These are phyloP conservation scores for Hiodon tergisus DNA, from an alignment of 2,113 vertebrate genomes.

Conservation along the genomic window DNA sequence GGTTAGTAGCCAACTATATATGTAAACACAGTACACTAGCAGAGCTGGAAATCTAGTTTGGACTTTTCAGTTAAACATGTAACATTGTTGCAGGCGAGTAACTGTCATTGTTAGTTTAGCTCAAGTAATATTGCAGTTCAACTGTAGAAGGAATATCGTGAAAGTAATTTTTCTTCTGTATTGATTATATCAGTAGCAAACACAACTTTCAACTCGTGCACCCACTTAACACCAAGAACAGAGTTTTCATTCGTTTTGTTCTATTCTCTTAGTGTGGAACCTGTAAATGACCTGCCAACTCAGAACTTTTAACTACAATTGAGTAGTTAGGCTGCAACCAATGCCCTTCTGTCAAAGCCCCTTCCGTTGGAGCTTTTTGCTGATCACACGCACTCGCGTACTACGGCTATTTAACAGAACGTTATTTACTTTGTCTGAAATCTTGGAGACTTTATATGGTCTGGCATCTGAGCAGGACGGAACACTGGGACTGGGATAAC, in stretches of 20 bases:
- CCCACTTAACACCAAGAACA: not conserved
- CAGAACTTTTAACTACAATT: too few species aligned
- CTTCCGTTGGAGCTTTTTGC: too few species aligned
- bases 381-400: too few species aligned
- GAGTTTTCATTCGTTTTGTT: not conserved
- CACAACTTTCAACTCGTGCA: not conserved
- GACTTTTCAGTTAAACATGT: not conserved
- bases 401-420: too few species aligned
- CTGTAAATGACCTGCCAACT: too few species aligned
- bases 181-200: constrained; percentile 4
- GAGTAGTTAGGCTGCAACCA: too few species aligned
- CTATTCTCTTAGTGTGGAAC: too few species aligned
- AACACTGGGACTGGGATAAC: too few species aligned
- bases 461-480: too few species aligned
- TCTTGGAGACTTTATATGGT: too few species aligned
- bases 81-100: not conserved
- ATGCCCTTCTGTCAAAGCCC: too few species aligned
- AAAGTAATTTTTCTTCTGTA: not conserved
- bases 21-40: constrained; percentile 38
- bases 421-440: too few species aligned
- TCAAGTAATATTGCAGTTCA: constrained; percentile 1
- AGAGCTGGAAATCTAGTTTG: not conserved
- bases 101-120: not conserved
- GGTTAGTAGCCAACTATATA: constrained; percentile 45
- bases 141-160: not conserved